Percentiles rank a stretch among this genome's conserved stretches.
These are phyloP conservation scores for Mesocentrotus franciscanus DNA, from an alignment of 53 echinoderm and acorn worm genomes.

Conservation along the genomic window DNA sequence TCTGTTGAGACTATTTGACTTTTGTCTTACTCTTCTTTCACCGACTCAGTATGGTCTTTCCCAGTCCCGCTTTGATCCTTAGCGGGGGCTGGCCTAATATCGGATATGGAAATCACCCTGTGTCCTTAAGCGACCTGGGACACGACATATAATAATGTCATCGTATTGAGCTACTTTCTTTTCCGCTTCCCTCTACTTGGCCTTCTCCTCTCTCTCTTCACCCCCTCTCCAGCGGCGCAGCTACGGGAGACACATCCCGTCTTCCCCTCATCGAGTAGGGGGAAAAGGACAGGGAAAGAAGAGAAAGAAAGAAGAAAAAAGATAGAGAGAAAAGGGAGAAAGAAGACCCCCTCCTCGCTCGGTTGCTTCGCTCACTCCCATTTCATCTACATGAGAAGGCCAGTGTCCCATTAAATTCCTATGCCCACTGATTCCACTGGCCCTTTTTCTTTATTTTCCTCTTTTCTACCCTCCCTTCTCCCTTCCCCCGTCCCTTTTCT, in stretches of 20 bases:
- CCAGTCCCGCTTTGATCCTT: slow-evolving; percentile 46
- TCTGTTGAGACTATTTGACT: slow-evolving; percentile 20
- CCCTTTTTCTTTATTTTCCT: neutral
- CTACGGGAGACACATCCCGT: neutral
- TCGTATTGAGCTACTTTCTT: slow-evolving; percentile 44
- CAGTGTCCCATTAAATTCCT: neutral
- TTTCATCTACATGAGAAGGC: neutral
- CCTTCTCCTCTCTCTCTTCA: neutral
- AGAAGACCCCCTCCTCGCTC: neutral
- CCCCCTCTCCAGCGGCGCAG: neutral
- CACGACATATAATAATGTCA: slow-evolving; percentile 35
- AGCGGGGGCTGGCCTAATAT: slow-evolving; percentile 40
- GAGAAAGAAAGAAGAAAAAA: slow-evolving; percentile 62
- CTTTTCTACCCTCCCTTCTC: neutral
- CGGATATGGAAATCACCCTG: slow-evolving; percentile 34
- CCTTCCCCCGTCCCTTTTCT: neutral
- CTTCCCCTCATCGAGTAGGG: neutral
- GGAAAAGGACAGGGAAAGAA: slow-evolving; percentile 40
- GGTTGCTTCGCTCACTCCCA: neutral
- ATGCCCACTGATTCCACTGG: neutral
- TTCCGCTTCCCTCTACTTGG: slow-evolving; percentile 18
- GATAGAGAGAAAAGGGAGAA: neutral
- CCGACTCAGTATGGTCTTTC: neutral
- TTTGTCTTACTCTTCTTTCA: slow-evolving; percentile 52
- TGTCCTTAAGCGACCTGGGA: slow-evolving; percentile 15